phyloP scores from a whole-genome alignment of 2,888 invertebrate species.

The Melinaea menophilus region DNA sequence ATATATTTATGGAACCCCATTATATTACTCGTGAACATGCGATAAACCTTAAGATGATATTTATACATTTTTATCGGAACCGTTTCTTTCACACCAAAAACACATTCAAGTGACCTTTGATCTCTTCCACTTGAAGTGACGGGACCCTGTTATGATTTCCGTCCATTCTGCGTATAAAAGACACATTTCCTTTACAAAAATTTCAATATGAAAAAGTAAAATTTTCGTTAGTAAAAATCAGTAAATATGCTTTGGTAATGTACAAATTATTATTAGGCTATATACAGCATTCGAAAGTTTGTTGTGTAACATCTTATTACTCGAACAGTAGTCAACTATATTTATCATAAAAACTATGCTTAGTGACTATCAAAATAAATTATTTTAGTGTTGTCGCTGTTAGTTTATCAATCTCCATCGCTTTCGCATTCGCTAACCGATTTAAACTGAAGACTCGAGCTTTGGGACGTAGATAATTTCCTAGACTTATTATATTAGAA shows the following conservation, averaged over 20 bases:
- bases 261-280: background rate
- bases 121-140: conserved; percentile 40
- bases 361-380: no score
- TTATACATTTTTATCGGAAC: conserved; percentile 1
- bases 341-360: no score
- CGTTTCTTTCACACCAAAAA: conserved; percentile 31
- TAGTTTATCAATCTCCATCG: no score
- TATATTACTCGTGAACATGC: background rate
- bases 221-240: background rate
- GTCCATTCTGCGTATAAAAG: conserved; percentile 3
- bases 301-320: background rate
- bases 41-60: background rate
- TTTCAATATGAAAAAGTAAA: background rate
- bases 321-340: no score
- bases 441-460: no score
- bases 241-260: no score
- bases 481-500: no score
- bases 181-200: background rate
- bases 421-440: no score
- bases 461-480: no score
- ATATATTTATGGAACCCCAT: background rate
- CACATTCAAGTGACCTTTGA: conserved; percentile 48
- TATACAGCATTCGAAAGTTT: background rate
- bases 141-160: conserved; percentile 10
- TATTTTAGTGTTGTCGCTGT: no score